These are phyloP conservation scores for Clarias macrocephalus DNA, from an alignment of 2,113 vertebrate genomes.

Conservation along the genomic window DNA sequence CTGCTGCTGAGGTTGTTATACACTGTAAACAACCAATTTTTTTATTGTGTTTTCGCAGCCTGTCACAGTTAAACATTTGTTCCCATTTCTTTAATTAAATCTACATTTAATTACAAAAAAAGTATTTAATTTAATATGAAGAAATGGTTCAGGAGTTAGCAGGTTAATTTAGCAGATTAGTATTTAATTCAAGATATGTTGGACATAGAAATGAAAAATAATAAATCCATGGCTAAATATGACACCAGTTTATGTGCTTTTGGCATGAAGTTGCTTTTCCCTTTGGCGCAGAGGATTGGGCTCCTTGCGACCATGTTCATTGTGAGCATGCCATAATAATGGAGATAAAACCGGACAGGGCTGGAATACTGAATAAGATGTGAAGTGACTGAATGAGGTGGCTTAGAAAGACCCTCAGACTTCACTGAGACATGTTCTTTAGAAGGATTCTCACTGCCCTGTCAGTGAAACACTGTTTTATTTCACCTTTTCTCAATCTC, in stretches of 20 bases:
- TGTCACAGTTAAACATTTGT: too few species aligned
- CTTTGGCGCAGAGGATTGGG: constrained; percentile 28
- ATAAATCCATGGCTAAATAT: not conserved
- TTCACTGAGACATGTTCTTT: constrained; percentile 25
- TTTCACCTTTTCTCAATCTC: not conserved
- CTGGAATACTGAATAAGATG: constrained; percentile 56
- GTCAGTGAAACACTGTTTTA: constrained; percentile 11
- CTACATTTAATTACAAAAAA: too few species aligned
- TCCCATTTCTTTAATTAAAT: too few species aligned
- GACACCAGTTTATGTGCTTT: not conserved
- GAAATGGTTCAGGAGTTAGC: not conserved
- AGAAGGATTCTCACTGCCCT: not conserved
- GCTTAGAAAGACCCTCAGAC: constrained; percentile 13
- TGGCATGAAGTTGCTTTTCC: constrained; percentile 21
- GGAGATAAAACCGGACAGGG: constrained; percentile 45
- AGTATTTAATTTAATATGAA: too few species aligned
- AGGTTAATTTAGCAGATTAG: not conserved
- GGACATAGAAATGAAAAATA: not conserved
- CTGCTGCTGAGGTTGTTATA: too few species aligned
- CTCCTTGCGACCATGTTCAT: constrained; percentile 26
- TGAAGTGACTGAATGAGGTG: constrained; percentile 53
- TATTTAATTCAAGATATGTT: not conserved
- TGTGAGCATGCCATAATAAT: constrained; percentile 39
- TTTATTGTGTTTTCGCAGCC: too few species aligned
- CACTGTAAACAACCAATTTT: too few species aligned